Percentiles rank a stretch among this genome's conserved stretches.
These are phyloP conservation scores for Dicyrtomina minuta DNA, from an alignment of 2,888 invertebrate genomes.

Conservation along the genomic window DNA sequence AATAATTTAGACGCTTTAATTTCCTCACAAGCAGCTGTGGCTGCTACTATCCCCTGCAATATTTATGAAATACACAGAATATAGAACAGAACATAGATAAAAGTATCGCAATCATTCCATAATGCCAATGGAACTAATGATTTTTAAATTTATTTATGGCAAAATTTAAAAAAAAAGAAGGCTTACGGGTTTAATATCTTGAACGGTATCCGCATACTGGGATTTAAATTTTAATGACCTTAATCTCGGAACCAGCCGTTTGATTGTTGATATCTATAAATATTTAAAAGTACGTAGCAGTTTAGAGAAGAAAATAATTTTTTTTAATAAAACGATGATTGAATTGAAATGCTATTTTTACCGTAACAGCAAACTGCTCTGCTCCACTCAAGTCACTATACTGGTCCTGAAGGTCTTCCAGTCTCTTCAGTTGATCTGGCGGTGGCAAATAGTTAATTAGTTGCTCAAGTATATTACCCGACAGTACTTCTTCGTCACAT, in stretches of 20 bases:
- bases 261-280: conserved; percentile 76
- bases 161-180: background rate
- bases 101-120: background rate
- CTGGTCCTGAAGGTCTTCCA: conserved; percentile 75
- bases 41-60: conserved; percentile 82
- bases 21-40: conserved; percentile 93
- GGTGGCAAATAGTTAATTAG: conserved; percentile 89
- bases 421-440: conserved; percentile 81
- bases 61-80: conserved; percentile 33
- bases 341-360: conserved; percentile 53
- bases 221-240: conserved; percentile 88
- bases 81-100: background rate
- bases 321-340: background rate
- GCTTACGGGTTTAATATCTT: conserved; percentile 81
- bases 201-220: conserved; percentile 80
- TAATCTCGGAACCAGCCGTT: conserved; percentile 79
- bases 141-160: background rate
- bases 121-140: background rate
- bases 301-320: background rate
- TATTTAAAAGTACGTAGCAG: background rate
- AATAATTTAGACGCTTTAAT: conserved; percentile 86
- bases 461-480: conserved; percentile 83
- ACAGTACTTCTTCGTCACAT: conserved; percentile 82
- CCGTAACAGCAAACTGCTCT: conserved; percentile 89
- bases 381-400: conserved; percentile 84